Percentiles rank a stretch among this genome's conserved stretches.
phyloP scores from a whole-genome alignment of 2,113 vertebrate genomes.

The Rhinichthys klamathensis region DNA sequence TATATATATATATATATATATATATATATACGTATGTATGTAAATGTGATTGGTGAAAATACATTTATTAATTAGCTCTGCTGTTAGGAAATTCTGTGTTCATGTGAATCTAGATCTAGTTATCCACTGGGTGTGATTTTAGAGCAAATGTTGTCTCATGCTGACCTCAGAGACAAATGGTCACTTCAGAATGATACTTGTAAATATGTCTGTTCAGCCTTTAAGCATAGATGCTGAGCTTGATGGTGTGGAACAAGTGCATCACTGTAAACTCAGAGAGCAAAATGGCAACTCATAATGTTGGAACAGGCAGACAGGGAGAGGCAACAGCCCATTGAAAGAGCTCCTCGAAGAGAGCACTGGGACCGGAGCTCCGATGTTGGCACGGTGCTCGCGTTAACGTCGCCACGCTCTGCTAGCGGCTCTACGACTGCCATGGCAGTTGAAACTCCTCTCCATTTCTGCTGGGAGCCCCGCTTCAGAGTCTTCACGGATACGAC shows the following conservation, averaged over 20 bases:
- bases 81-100: background rate
- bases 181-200: background rate
- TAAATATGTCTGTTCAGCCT: conserved; percentile 19
- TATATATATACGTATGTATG: background rate
- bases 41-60: background rate
- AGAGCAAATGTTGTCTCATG: conserved; percentile 8
- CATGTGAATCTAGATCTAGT: background rate
- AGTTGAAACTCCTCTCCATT: conserved; percentile 50
- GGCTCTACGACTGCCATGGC: conserved; percentile 37
- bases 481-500: conserved; percentile 29
- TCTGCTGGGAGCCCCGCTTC: conserved; percentile 31
- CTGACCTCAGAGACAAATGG: conserved; percentile 18
- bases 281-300: conserved; percentile 33
- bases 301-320: conserved; percentile 39
- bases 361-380: conserved; percentile 1
- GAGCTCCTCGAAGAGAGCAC: conserved; percentile 45
- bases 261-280: conserved; percentile 25
- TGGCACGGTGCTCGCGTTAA: conserved; percentile 45
- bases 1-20: too few relatives aligned
- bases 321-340: conserved; percentile 42
- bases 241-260: conserved; percentile 26
- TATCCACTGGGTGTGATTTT: background rate
- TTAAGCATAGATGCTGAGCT: conserved; percentile 16
- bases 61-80: background rate
- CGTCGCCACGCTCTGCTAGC: conserved; percentile 38